Percentiles rank a stretch among this genome's conserved stretches.
phyloP scores from a whole-genome alignment of 2,797 vertebrate species.

The Craterocephalus amniculus region DNA sequence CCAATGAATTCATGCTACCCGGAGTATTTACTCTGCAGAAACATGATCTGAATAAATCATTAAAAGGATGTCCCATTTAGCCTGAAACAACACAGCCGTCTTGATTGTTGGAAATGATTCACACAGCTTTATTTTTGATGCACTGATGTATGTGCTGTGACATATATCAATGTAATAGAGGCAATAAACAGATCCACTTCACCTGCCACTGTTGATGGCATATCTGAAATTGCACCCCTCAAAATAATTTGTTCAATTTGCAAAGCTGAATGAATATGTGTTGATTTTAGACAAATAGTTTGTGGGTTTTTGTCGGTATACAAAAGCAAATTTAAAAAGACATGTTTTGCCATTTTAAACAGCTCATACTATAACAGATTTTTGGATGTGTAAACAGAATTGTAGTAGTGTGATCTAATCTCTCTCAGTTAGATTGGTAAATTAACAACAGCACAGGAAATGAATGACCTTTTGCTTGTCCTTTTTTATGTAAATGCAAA shows the following conservation, averaged over 20 bases:
- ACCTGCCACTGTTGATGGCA: slow-evolving; percentile 33
- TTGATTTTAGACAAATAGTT: slow-evolving; percentile 9
- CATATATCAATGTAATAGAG: slow-evolving; percentile 28
- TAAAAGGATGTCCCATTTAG: slow-evolving; percentile 64
- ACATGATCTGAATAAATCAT: slow-evolving; percentile 71
- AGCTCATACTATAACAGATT: not conserved
- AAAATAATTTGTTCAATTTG: slow-evolving; percentile 27
- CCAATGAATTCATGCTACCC: slow-evolving; percentile 64
- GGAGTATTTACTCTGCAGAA: slow-evolving; percentile 70
- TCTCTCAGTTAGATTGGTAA: not conserved
- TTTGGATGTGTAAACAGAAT: not conserved
- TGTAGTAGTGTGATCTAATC: not conserved
- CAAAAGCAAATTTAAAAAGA: not conserved
- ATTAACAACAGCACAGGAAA: not conserved
- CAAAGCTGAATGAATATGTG: slow-evolving; percentile 27
- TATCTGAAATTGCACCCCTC: slow-evolving; percentile 32
- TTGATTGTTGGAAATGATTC: slow-evolving; percentile 56
- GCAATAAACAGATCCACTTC: slow-evolving; percentile 39
- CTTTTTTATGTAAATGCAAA: not conserved
- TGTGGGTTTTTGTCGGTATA: not conserved
- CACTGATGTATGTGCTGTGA: slow-evolving; percentile 25
- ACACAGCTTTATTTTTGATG: slow-evolving; percentile 38
- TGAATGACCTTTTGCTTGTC: not conserved
- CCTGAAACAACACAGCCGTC: slow-evolving; percentile 51
- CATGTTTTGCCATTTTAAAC: not conserved